Evolutionary conservation across 2,113 vertebrate genomes (phyloP).

Genomic region (Rynchops niger): DNA sequence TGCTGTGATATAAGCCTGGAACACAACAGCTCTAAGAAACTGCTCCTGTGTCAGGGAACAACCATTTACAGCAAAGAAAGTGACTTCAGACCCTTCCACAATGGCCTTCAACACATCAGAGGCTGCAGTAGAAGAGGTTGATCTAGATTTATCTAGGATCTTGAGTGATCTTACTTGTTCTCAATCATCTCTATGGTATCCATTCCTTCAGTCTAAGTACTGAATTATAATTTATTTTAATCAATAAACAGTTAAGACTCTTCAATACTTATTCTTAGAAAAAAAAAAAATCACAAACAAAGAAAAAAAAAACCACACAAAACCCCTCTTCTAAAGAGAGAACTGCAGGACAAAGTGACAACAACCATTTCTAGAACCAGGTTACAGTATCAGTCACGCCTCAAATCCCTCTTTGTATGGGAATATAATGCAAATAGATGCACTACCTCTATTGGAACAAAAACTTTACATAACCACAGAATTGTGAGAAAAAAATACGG

Average conservation of each 20-base stretch:
- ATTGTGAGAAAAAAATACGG: not conserved
- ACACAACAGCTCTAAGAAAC: not conserved
- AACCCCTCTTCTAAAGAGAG: not conserved
- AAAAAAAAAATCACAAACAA: not conserved
- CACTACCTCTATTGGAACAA: not conserved
- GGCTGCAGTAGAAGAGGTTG: not conserved
- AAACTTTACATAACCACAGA: not conserved
- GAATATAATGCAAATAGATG: not conserved
- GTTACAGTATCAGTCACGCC: not conserved
- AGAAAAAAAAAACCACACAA: not conserved
- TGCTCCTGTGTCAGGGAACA: not conserved
- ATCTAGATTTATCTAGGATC: not conserved
- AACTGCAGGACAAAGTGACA: not conserved
- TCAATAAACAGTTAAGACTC: not conserved
- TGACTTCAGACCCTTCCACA: not conserved
- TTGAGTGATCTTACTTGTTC: not conserved
- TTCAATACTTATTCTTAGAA: not conserved
- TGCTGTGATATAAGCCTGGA: not conserved
- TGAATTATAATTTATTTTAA: not conserved
- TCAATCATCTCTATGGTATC: not conserved
- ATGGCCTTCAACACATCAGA: not conserved
- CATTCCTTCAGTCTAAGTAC: not conserved
- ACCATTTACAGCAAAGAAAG: not conserved
- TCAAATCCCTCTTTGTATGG: not conserved
- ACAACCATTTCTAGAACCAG: not conserved